Percentiles rank a stretch among this genome's conserved stretches.
phyloP scores from a whole-genome alignment of 2,888 invertebrate species.

The Standfussiana lucernea region DNA sequence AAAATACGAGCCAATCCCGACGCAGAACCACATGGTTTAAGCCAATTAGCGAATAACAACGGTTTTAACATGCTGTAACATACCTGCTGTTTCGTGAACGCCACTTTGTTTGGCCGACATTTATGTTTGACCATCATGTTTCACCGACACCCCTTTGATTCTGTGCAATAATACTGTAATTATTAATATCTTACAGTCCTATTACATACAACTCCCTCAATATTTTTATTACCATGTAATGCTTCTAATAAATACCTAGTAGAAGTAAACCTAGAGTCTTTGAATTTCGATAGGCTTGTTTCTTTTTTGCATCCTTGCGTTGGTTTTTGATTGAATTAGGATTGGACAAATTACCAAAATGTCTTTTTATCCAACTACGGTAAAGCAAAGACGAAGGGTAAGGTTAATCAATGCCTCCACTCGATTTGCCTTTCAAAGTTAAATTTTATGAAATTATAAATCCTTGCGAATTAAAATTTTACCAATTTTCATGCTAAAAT shows the following conservation, averaged over 20 bases:
- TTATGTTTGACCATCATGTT: slow-evolving; percentile 60
- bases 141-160: slow-evolving; percentile 67
- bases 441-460: neutral
- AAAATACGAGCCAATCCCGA: slow-evolving; percentile 65
- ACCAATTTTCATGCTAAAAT: neutral
- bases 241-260: neutral
- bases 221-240: neutral
- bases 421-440: neutral
- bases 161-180: slow-evolving; percentile 28
- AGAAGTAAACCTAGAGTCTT: neutral
- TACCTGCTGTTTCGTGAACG: slow-evolving; percentile 73
- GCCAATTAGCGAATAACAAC: slow-evolving; percentile 68
- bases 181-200: neutral
- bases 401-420: neutral
- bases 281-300: neutral
- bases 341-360: slow-evolving; percentile 12
- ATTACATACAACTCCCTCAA: neutral
- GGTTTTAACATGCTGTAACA: slow-evolving; percentile 74
- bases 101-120: slow-evolving; percentile 80
- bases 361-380: neutral
- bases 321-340: neutral
- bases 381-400: neutral
- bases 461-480: neutral
- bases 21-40: accelerated
- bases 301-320: no score